Conservation (phyloP, 2,888 invertebrate species). For the Halocaridina rubra region DNA sequence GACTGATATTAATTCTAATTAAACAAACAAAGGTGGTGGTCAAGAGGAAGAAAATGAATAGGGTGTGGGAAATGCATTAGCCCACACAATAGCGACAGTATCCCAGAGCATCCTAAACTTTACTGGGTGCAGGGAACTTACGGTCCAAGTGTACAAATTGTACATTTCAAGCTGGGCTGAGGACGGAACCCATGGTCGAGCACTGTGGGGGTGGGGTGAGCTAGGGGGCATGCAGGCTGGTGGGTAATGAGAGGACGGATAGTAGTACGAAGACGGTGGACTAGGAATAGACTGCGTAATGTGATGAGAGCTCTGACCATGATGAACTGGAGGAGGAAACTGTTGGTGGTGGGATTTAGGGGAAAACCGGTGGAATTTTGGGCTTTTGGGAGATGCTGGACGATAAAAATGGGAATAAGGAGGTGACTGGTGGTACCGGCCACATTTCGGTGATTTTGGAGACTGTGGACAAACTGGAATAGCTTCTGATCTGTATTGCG, state of each 20-base stretch:
- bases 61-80: conserved; percentile 46
- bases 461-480: conserved; percentile 21
- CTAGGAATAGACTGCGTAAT: not conserved
- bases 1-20: not conserved
- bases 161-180: conserved; percentile 52
- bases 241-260: conserved; percentile 37
- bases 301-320: conserved; percentile 14
- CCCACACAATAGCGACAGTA: conserved; percentile 54
- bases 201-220: conserved; percentile 39
- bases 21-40: not conserved
- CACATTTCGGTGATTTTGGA: conserved; percentile 21
- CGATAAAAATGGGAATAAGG: conserved; percentile 20
- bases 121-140: conserved; percentile 54
- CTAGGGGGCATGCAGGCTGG: conserved; percentile 46
- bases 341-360: not conserved
- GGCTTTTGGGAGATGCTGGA: conserved; percentile 27
- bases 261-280: conserved; percentile 32
- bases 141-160: conserved; percentile 46
- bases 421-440: not conserved
- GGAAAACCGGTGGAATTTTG: conserved; percentile 4
- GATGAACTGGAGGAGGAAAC: conserved; percentile 16
- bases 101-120: conserved; percentile 41
- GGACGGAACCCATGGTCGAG: conserved; percentile 42
- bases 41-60: conserved; percentile 30
- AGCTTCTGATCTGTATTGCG: conserved; percentile 18